Base-by-base conservation (phyloP, 2,888 invertebrate species). In the Diaphora mendica region DNA sequence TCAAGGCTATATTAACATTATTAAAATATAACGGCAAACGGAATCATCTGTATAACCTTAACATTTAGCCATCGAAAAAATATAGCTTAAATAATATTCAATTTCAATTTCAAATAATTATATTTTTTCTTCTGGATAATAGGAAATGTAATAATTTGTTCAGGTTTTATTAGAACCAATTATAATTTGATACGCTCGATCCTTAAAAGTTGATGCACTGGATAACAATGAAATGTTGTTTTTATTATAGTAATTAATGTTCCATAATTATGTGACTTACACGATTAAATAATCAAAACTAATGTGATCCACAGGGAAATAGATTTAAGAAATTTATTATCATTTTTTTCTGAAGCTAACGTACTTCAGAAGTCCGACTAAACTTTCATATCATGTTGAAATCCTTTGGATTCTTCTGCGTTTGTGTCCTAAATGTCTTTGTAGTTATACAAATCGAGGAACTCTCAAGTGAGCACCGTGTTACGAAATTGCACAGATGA, bases 401-500 rank as follows among this genome's bases (percentile, higher is more conserved):
- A 71, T 17, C 44, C 4, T 62, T 62, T 65, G 13, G 20, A 9
- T 65, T 64, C 35, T 39, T 23, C 23, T 17, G 20, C 48, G 5
- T 8, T 68, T 75, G 74, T 26, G 20, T 23, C 30, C 39, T 44
- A 65, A 72, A 75, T 73, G 66, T 64, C 11, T 3, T n/a, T 39
- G 9, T 15, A 26, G 4, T 39, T 3, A 8, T 26, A 59, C 70
- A 78, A 72, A 74, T 74, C 13, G n/a, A 69, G n/a, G 66, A 68
- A 76, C n/a, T 64, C n/a, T 68, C 42, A 11, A 68, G 68, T 77
- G 70, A 78, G 73, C 33, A 35, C 48, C 23, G 30, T 64, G 78
- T 91, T 90, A 81, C 88, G 85, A 89, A 86, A 89, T 78, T 78
- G 55, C 75, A 82, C 78, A 82, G 86, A 87, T 88, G 86, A 84